Evolutionary conservation across 64 coral and sea anemone genomes (phyloP).

Genomic region (Astreopora myriophthalma): DNA sequence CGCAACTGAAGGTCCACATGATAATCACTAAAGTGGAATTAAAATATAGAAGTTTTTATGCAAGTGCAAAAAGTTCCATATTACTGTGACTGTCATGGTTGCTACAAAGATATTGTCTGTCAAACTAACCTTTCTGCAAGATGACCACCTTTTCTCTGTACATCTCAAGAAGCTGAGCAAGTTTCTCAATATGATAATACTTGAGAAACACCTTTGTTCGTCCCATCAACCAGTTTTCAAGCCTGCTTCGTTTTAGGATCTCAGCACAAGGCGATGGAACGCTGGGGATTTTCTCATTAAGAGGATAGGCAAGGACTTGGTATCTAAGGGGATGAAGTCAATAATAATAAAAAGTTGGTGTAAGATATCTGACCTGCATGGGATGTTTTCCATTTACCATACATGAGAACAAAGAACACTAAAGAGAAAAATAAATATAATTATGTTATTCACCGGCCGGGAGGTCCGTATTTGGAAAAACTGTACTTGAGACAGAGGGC

Average conservation of each 20-base stretch:
- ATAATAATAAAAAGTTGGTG: too few relatives aligned
- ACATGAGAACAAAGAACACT: too few relatives aligned
- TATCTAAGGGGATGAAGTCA: constrained; percentile 61
- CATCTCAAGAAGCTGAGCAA: constrained; percentile 74
- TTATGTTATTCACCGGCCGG: too few relatives aligned
- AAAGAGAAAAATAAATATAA: too few relatives aligned
- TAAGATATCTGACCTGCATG: too few relatives aligned
- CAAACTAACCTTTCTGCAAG: constrained; percentile 70
- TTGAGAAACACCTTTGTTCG: constrained; percentile 94
- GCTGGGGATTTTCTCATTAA: constrained; percentile 58
- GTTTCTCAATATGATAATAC: constrained; percentile 90
- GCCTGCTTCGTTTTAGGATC: constrained; percentile 56
- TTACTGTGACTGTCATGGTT: neutral
- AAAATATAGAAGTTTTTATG: too few relatives aligned
- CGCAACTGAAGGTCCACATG: too few relatives aligned
- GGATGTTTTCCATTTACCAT: too few relatives aligned
- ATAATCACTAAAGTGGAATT: too few relatives aligned
- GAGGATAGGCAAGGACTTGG: constrained; percentile 69
- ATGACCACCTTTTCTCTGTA: constrained; percentile 67
- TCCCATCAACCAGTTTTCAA: constrained; percentile 77
- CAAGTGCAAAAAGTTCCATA: too few relatives aligned
- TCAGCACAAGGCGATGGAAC: constrained; percentile 53
- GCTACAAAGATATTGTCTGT: neutral
- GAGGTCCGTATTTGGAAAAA: too few relatives aligned
- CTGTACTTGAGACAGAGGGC: too few relatives aligned